Base-by-base conservation (phyloP, 2,888 invertebrate genomes). In the Megalurothrips usitatus region DNA sequence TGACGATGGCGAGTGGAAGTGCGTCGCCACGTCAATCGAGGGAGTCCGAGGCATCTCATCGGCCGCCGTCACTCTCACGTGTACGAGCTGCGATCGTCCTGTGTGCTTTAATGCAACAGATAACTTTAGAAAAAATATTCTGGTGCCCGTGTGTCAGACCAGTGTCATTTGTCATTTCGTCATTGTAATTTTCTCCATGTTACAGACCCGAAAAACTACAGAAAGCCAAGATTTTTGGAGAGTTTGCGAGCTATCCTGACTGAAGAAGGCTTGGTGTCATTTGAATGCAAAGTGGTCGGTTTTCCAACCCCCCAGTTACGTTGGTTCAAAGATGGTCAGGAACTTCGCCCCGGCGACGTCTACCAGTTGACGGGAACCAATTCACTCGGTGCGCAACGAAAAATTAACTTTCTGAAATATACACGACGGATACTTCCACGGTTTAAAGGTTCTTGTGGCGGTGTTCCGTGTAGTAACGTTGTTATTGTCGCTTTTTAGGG, bases 291-390 rank as follows among this genome's bases (percentile, higher is more conserved):
- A 87, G 96, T 96, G 0, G 96, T 96, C 2, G 96, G 96, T 0
- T 96, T 95, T 84, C 96, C 96, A 0, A 96, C 96, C 0, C 96
- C 96, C 0, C 88, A 93, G 80, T 89, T 96, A 0, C 92, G 93
- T 85, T 96, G 96, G 96, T 96, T 95, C 87, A 97, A 96, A 88
- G 97, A 97, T 86, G 96, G 96, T 0, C 94, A 96, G 86, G 96
- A 96, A 86, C 88, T 98, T 78, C 94, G 94, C 86, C 96, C 96
- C 0, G 96, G 96, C 12, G 96, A 96, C 87, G 96, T 96, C 10
- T 96, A 96, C 87, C 96, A 96, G 86, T 88, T 96, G 23, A 96
- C 96, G 0, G 96, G 96, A 17, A 95, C 95, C 2, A 96, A 96
- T 87, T 96, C 96, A 0, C 88, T 96, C 80, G 94, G 89, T 89